phyloP scores from a whole-genome alignment of 1,140 invertebrate genomes.

The Orchestia grillus region DNA sequence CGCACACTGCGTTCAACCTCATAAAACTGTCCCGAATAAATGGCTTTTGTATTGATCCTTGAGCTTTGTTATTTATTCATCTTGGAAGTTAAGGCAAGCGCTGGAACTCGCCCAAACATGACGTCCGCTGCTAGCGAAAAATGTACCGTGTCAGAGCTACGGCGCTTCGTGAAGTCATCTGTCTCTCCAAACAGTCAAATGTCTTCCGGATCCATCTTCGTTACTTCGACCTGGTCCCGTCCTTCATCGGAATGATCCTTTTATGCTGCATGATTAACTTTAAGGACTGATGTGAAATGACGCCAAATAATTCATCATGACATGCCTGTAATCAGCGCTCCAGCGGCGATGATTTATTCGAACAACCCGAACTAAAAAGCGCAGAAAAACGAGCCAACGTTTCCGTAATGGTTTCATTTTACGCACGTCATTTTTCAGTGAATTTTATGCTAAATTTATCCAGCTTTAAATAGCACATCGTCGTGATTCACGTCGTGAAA shows the following conservation, averaged over 20 bases:
- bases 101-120: background rate
- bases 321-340: background rate
- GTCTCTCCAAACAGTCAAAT: background rate
- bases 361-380: background rate
- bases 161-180: background rate
- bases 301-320: background rate
- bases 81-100: background rate
- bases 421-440: background rate
- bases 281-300: background rate
- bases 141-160: background rate
- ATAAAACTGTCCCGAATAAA: background rate
- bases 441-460: background rate
- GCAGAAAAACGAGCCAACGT: background rate
- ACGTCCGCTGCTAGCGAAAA: background rate
- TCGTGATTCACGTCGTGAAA: background rate
- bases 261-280: background rate
- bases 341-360: background rate
- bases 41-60: conserved; percentile 8
- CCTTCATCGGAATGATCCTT: background rate
- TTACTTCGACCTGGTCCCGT: background rate
- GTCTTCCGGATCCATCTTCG: background rate
- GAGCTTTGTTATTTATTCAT: conserved; percentile 1
- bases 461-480: background rate
- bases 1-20: background rate
- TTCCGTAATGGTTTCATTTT: background rate